phyloP scores from a whole-genome alignment of 1,140 invertebrate genomes.

The Mylabris phalerata region DNA sequence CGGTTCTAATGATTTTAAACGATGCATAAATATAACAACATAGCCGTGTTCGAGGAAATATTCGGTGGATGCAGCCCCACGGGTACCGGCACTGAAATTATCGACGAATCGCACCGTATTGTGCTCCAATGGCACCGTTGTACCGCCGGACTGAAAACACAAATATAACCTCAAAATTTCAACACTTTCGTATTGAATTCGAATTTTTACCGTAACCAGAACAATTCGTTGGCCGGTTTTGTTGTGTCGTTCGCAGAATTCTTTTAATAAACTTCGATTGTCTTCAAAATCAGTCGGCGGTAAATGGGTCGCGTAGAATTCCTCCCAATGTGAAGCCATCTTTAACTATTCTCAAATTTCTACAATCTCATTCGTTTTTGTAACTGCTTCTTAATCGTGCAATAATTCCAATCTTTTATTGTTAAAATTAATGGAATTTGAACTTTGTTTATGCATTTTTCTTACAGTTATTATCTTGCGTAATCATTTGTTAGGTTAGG shows the following conservation, averaged over 20 bases:
- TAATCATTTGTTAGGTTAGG: too few species aligned
- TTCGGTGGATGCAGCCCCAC: slow-evolving; percentile 91
- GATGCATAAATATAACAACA: slow-evolving; percentile 72
- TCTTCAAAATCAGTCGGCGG: slow-evolving; percentile 66
- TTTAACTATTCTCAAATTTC: neutral
- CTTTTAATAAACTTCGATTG: slow-evolving; percentile 59
- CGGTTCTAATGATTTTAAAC: slow-evolving; percentile 80
- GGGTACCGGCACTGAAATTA: slow-evolving; percentile 94
- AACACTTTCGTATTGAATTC: slow-evolving; percentile 15
- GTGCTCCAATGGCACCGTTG: slow-evolving; percentile 92
- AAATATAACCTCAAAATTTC: slow-evolving; percentile 27
- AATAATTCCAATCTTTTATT: too few species aligned
- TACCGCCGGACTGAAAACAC: slow-evolving; percentile 77
- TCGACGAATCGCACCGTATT: slow-evolving; percentile 97
- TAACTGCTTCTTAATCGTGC: too few species aligned
- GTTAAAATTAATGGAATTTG: too few species aligned
- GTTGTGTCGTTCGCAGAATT: slow-evolving; percentile 62
- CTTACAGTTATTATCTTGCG: too few species aligned
- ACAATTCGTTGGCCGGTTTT: slow-evolving; percentile 59
- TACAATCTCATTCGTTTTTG: too few species aligned
- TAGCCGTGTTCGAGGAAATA: slow-evolving; percentile 84
- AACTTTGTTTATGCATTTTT: too few species aligned
- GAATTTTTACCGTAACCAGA: slow-evolving; percentile 64
- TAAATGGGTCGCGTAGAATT: slow-evolving; percentile 70
- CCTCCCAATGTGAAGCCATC: slow-evolving; percentile 63